phyloP scores from a whole-genome alignment of 2,113 vertebrate species.

The Sus scrofa region DNA sequence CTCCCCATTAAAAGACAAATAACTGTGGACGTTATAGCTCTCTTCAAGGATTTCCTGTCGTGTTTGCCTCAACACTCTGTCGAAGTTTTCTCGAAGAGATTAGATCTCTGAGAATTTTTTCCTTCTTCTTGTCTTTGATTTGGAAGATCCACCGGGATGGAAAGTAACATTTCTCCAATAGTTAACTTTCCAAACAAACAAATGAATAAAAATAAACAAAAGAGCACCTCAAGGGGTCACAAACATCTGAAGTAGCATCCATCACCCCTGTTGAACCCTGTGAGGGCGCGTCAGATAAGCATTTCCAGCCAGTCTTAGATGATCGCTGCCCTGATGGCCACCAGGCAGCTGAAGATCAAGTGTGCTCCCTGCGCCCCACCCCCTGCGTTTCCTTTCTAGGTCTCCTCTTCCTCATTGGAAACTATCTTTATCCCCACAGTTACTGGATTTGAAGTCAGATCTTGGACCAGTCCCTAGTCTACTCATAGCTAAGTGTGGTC shows the following conservation, averaged over 20 bases:
- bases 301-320: accelerated
- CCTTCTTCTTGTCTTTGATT: background rate
- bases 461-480: background rate
- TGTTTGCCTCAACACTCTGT: background rate
- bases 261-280: background rate
- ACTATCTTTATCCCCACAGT: background rate
- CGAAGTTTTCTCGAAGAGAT: background rate
- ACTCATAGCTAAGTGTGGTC: background rate
- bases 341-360: background rate
- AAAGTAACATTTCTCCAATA: background rate
- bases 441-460: background rate
- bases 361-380: background rate
- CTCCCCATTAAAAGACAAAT: background rate
- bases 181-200: background rate
- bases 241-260: background rate
- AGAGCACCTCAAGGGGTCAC: background rate
- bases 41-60: background rate
- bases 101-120: background rate
- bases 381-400: background rate
- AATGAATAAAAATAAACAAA: background rate
- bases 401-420: background rate
- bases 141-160: background rate
- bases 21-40: background rate
- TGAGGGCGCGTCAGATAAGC: background rate
- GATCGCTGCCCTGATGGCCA: accelerated